Base-by-base conservation (phyloP, 2,797 vertebrate species). In the Rhabdomys pumilio region DNA sequence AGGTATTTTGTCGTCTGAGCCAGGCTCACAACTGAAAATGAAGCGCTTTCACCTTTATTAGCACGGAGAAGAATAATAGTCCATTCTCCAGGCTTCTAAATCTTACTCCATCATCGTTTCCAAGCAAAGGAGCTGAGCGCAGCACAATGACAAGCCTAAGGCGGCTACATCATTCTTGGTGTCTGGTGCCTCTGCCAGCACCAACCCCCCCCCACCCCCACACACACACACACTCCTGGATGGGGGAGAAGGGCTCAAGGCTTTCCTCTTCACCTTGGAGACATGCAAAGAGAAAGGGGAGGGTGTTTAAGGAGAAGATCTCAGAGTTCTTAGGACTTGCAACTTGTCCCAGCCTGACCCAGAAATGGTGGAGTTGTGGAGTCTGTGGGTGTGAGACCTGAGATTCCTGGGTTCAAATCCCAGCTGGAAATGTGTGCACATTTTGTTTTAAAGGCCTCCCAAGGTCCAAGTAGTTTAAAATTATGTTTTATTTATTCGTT, bases 41-140 rank as follows among this genome's bases (percentile, higher is more conserved):
- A 98, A 97, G 91, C 0, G 9, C 89, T 92, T 90, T 96, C 96
- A 91, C 96, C 94, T 97, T 97, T 94, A 97, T 97, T 94, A 97
- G 87, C 77, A 47, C 86, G 20, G 92, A 84, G 96, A 96, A 97
- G 94, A 97, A 77, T 93, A 86, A 96, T 69, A 57, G 96, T 67
- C 87, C 65, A 8, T 96, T 94, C 96, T 96, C 76, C 10, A 26
- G 93, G 95, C 92, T 93, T 91, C 97, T 97, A 95, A 92, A 95
- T 97, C 90, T 92, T 80, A 22, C 77, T 94, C 65, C 9, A 91
- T 91, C 89, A 59, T 93, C 95, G 34, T 95, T 93, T 96, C 96
- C 72, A 80, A 86, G 85, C 17, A 4, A 76, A 95, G 95, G 87
- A 86, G 96, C 97, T 93, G 95, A 96, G 91, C 81, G 0, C 34